A percentile compares a stretch with the other conserved stretches of the same genome.
Evolutionary conservation across 2,113 vertebrate species (phyloP).

Genomic region (Ammodytes dubius): DNA sequence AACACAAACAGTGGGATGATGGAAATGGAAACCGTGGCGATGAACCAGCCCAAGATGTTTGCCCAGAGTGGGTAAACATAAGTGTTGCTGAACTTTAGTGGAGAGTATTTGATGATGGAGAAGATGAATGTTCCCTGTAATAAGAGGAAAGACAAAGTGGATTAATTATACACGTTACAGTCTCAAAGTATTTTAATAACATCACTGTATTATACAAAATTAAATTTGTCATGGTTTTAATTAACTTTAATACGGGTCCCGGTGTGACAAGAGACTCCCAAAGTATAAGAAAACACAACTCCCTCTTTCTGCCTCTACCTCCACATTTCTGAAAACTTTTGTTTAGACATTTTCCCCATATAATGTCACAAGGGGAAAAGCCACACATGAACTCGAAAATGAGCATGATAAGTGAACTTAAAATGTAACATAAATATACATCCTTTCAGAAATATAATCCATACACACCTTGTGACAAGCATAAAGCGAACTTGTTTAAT

Average conservation of each 20-base stretch:
- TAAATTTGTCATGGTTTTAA: background rate
- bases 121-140: constrained; percentile 78
- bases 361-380: background rate
- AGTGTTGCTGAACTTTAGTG: constrained; percentile 73
- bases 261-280: too few relatives aligned
- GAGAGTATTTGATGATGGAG: constrained; percentile 72
- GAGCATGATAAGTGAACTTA: background rate
- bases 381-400: too few relatives aligned
- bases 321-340: too few relatives aligned
- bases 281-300: too few relatives aligned
- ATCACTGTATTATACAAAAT: background rate
- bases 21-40: constrained; percentile 69
- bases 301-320: too few relatives aligned
- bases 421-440: background rate
- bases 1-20: constrained; percentile 75
- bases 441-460: background rate
- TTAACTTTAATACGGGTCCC: too few relatives aligned
- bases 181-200: background rate
- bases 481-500: too few relatives aligned
- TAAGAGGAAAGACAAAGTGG: constrained; percentile 3
- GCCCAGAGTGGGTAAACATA: constrained; percentile 80
- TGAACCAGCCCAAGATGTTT: constrained; percentile 77
- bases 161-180: background rate
- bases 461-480: background rate
- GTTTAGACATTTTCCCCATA: too few relatives aligned